A percentile compares a stretch with the other conserved stretches of the same genome.
Conservation (phyloP, 2,888 invertebrate genomes). For the Euproctis similis region DNA sequence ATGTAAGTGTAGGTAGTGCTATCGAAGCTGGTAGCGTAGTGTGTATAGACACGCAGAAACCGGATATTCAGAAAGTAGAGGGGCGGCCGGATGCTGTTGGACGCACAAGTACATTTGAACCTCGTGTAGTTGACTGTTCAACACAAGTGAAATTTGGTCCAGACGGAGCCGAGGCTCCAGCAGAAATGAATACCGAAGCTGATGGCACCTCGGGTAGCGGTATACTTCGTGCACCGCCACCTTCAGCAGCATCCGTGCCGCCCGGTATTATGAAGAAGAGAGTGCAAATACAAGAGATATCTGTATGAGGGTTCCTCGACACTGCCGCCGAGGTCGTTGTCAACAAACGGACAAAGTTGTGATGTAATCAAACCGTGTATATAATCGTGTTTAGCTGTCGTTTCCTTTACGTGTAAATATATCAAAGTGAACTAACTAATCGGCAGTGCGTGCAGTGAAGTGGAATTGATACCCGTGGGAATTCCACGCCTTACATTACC, state of each 20-base stretch:
- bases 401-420: slow-evolving; percentile 31
- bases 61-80: slow-evolving; percentile 68
- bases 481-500: slow-evolving; percentile 23
- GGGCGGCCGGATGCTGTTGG: slow-evolving; percentile 52
- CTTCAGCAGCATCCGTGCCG: slow-evolving; percentile 74
- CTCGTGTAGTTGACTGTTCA: slow-evolving; percentile 67
- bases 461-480: slow-evolving; percentile 28
- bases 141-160: slow-evolving; percentile 71
- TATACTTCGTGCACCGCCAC: slow-evolving; percentile 64
- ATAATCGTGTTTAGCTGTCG: slow-evolving; percentile 16
- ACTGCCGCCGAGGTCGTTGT: slow-evolving; percentile 58
- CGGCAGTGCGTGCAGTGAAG: slow-evolving; percentile 24
- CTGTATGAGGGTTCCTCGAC: slow-evolving; percentile 81
- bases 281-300: slow-evolving; percentile 95
- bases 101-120: slow-evolving; percentile 68
- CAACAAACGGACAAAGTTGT: slow-evolving; percentile 62
- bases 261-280: slow-evolving; percentile 89
- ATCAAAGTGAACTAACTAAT: slow-evolving; percentile 9
- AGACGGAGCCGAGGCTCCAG: slow-evolving; percentile 60
- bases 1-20: slow-evolving; percentile 76
- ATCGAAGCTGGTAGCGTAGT: slow-evolving; percentile 77
- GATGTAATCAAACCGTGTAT: slow-evolving; percentile 25
- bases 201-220: slow-evolving; percentile 60
- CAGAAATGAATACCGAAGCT: slow-evolving; percentile 58
- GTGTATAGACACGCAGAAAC: slow-evolving; percentile 70